These are phyloP conservation scores for Mirza zaza DNA, from an alignment of 2,113 vertebrate genomes.

Conservation along the genomic window DNA sequence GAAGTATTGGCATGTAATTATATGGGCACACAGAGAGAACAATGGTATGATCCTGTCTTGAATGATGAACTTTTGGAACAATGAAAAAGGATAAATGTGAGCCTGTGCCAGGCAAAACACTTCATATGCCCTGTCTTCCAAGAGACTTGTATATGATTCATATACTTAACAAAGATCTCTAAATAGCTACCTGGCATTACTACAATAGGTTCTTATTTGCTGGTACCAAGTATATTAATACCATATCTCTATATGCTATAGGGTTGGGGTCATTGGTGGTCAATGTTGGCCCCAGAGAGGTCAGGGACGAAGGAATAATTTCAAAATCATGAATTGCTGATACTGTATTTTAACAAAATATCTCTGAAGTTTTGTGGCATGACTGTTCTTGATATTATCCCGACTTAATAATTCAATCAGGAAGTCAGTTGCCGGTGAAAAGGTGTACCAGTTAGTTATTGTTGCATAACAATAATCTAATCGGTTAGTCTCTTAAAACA, in stretches of 20 bases:
- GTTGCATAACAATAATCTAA: background rate
- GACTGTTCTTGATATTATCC: background rate
- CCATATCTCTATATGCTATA: background rate
- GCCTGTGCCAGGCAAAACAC: background rate
- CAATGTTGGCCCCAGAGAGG: background rate
- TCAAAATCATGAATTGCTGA: background rate
- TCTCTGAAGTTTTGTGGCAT: background rate
- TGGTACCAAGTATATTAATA: background rate
- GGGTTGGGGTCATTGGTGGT: background rate
- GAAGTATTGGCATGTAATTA: constrained; percentile 72
- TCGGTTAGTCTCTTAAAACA: background rate
- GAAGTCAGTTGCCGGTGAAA: background rate
- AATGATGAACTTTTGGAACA: constrained; percentile 51
- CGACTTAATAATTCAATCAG: background rate
- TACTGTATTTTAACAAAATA: constrained; percentile 4
- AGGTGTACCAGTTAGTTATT: background rate
- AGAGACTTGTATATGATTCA: background rate
- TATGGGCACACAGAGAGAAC: constrained; percentile 49
- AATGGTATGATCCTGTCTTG: constrained; percentile 50
- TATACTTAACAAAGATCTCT: background rate
- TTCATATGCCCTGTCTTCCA: background rate
- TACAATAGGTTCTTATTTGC: background rate
- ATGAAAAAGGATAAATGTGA: constrained; percentile 27
- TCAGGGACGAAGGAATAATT: background rate
- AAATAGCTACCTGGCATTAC: background rate